Conservation (phyloP, 2,888 invertebrate species). For the Drosophila subquinaria region DNA sequence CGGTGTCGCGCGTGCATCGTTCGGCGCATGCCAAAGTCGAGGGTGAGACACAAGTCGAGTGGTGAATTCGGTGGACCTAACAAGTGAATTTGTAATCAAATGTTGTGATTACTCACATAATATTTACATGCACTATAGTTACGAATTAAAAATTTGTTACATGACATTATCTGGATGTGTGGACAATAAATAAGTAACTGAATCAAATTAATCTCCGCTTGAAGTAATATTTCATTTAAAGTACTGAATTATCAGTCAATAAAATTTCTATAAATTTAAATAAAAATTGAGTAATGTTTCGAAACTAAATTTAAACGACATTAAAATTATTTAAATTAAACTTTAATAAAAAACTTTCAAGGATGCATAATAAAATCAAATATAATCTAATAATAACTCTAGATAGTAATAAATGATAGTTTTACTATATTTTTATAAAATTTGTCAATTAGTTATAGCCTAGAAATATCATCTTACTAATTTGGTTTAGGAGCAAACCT, state of each 20-base stretch:
- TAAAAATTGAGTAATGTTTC: background rate
- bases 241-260: background rate
- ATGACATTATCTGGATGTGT: background rate
- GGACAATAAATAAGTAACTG: background rate
- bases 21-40: constrained; percentile 42
- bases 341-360: background rate
- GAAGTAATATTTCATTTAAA: background rate
- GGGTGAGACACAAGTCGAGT: constrained; percentile 28
- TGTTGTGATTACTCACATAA: constrained; percentile 1
- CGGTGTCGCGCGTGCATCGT: constrained; percentile 70
- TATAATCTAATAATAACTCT: background rate
- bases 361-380: background rate
- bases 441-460: no score
- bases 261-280: background rate
- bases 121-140: background rate
- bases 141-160: background rate
- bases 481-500: no score
- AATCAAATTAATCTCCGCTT: background rate
- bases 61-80: constrained; percentile 19
- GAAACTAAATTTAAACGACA: background rate
- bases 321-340: background rate
- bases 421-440: background rate
- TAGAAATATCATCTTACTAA: background rate
- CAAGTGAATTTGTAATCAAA: constrained; percentile 32
- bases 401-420: background rate